phyloP scores from a whole-genome alignment of 2,888 invertebrate genomes.

The Timema cristinae region DNA sequence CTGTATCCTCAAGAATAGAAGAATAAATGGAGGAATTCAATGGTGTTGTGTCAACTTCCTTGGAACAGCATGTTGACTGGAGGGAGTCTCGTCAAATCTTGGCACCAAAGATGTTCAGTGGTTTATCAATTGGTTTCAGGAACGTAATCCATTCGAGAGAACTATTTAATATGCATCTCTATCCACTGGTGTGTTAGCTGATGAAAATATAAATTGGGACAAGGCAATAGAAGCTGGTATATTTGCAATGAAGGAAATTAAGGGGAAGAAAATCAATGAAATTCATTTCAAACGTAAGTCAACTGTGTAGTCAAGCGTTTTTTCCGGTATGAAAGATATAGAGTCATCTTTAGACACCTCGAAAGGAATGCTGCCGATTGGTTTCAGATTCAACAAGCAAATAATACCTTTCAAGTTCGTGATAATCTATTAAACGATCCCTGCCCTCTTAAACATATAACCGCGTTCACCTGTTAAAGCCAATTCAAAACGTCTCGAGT shows the following conservation, averaged over 20 bases:
- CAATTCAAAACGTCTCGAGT: too few species aligned
- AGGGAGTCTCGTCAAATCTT: background rate
- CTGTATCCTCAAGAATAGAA: background rate
- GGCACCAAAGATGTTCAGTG: background rate
- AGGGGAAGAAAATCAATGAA: slow-evolving; percentile 1
- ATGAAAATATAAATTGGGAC: background rate
- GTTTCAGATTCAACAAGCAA: too few species aligned
- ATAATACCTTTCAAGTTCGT: too few species aligned
- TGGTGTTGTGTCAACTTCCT: background rate
- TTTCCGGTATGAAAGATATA: too few species aligned
- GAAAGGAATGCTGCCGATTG: too few species aligned
- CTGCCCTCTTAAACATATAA: too few species aligned
- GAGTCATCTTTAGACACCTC: too few species aligned
- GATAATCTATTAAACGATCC: too few species aligned
- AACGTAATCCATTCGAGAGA: slow-evolving; percentile 6
- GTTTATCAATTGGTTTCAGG: background rate
- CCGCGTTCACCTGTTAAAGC: too few species aligned
- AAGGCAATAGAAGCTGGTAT: slow-evolving; percentile 3
- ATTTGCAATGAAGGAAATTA: background rate
- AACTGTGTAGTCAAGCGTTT: background rate
- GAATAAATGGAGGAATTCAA: background rate
- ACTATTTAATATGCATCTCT: background rate
- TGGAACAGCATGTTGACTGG: slow-evolving; percentile 1
- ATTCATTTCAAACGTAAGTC: background rate
- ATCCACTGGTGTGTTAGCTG: slow-evolving; percentile 6